phyloP scores from a whole-genome alignment of 2,113 vertebrate genomes.

The Cynocephalus volans region DNA sequence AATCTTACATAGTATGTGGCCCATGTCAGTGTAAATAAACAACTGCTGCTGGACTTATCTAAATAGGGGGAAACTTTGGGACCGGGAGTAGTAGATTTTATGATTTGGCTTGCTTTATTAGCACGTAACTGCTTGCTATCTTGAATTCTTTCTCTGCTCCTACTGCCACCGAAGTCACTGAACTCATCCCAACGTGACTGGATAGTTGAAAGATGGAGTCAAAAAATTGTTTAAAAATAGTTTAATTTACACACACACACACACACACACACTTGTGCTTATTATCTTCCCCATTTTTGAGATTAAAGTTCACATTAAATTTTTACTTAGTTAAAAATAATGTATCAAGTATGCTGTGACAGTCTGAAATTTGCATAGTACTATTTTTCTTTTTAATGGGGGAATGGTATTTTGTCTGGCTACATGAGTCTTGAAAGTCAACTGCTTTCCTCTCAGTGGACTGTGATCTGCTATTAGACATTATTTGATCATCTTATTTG shows the following conservation, averaged over 20 bases:
- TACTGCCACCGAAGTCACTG: background rate
- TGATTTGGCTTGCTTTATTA: background rate
- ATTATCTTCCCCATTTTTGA: constrained; percentile 2
- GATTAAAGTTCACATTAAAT: background rate
- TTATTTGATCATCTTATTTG: background rate
- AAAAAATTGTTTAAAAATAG: background rate
- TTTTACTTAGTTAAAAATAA: constrained; percentile 34
- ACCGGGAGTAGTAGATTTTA: background rate
- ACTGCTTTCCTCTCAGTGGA: constrained; percentile 16
- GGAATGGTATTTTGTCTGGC: background rate
- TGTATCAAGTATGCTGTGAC: background rate
- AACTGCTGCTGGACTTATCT: background rate
- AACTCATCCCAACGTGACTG: background rate
- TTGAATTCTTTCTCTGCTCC: background rate
- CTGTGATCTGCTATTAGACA: background rate
- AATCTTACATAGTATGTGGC: background rate
- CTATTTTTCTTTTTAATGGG: background rate
- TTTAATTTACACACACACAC: background rate
- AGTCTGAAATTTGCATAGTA: background rate
- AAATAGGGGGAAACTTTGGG: too few relatives aligned
- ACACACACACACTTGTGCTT: background rate
- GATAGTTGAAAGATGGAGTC: background rate
- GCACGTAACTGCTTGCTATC: background rate
- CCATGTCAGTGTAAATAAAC: background rate
- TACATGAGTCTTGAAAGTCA: constrained; percentile 31